phyloP scores from a whole-genome alignment of 1,140 invertebrate genomes.

The Anastatus disparis region DNA sequence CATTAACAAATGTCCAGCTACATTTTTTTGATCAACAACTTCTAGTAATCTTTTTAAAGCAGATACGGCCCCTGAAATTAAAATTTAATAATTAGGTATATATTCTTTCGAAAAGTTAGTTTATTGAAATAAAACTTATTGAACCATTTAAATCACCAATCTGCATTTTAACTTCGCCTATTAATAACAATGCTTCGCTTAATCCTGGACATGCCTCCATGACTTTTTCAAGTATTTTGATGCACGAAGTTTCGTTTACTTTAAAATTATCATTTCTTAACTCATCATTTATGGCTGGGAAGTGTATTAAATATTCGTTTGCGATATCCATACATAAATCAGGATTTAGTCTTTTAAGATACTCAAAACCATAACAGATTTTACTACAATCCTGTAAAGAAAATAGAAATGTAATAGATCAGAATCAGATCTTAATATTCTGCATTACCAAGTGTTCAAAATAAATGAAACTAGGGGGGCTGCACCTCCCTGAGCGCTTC shows the following conservation, averaged over 20 bases:
- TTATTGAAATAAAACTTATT: background rate
- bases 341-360: conserved; percentile 83
- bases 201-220: conserved; percentile 85
- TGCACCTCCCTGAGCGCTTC: too few species aligned
- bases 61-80: conserved; percentile 66
- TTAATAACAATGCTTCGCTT: conserved; percentile 76
- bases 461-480: too few species aligned
- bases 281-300: conserved; percentile 64
- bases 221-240: conserved; percentile 78
- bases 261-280: conserved; percentile 57
- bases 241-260: conserved; percentile 62
- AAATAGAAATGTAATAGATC: background rate
- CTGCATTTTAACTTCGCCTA: conserved; percentile 84
- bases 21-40: conserved; percentile 78
- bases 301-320: conserved; percentile 80
- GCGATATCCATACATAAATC: conserved; percentile 86
- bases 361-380: conserved; percentile 78
- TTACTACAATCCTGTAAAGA: conserved; percentile 36
- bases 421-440: background rate
- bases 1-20: conserved; percentile 86
- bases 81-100: background rate
- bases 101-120: too few species aligned
- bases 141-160: conserved; percentile 74
- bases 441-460: too few species aligned
- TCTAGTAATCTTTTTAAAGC: conserved; percentile 81